A percentile compares a stretch with the other conserved stretches of the same genome.
phyloP scores from a whole-genome alignment of 2,888 invertebrate genomes.

The Lymantria dispar region DNA sequence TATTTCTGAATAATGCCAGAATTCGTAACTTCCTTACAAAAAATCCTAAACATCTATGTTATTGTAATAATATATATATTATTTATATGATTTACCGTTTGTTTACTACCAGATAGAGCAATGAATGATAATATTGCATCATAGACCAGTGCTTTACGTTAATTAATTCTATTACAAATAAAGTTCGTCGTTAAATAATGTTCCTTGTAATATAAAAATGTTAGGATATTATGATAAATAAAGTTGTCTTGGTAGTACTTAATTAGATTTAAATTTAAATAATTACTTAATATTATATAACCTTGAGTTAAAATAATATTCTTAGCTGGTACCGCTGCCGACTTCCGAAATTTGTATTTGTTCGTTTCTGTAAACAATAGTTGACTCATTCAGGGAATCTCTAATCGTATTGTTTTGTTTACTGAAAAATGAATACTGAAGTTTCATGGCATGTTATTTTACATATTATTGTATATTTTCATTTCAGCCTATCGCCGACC shows the following conservation, averaged over 20 bases:
- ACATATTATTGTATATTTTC: too few species aligned
- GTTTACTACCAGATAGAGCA: slow-evolving; percentile 34
- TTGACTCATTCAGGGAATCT: not conserved
- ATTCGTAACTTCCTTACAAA: not conserved
- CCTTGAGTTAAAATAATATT: not conserved
- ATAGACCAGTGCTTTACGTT: slow-evolving; percentile 22
- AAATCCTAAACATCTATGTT: slow-evolving; percentile 21
- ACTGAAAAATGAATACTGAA: not conserved
- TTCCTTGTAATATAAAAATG: not conserved
- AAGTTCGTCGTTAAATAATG: not conserved
- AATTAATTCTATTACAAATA: slow-evolving; percentile 11
- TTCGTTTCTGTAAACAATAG: not conserved
- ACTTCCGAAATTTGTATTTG: not conserved
- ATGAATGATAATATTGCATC: slow-evolving; percentile 38
- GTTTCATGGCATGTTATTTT: not conserved
- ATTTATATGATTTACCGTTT: slow-evolving; percentile 30
- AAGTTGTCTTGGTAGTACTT: not conserved
- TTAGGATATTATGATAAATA: not conserved
- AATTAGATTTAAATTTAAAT: not conserved
- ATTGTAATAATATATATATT: slow-evolving; percentile 26
- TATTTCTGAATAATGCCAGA: too few species aligned
- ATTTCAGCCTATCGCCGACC: too few species aligned
- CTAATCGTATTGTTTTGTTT: not conserved
- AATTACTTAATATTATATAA: slow-evolving; percentile 1
- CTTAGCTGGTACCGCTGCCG: not conserved